Base-by-base conservation (phyloP, 2,888 invertebrate genomes). In the Exocentrus adspersus region DNA sequence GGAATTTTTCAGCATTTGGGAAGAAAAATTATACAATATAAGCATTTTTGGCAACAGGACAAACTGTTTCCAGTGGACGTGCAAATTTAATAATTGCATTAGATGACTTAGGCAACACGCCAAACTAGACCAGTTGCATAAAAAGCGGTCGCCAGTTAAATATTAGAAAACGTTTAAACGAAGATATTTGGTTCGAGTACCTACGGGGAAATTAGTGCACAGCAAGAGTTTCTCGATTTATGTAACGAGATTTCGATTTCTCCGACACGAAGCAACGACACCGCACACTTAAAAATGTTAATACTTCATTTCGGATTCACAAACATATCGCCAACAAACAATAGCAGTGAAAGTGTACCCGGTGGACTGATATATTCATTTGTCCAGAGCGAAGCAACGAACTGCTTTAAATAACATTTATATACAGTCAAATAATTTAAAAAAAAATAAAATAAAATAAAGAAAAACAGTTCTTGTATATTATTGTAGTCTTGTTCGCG, bases 171-270 rank as follows among this genome's bases (percentile, higher is more conserved):
- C 28, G 20, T 30, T 57, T 46, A 32, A 46, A 3, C 19, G 45
- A 45, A 57, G 46, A 57, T 57, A 57, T 57, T 57, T 57, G 57
- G 46, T 57, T 46, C 46, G 30, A 30, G 46, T 32, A 30, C n/a
- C n/a, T n/a, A n/a, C 32, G 24, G 19, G 32, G 57, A 57, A 57
- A 57, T 57, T 57, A 46, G 57, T 46, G 17, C 57, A 46, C 17
- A 43, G 56, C 45, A 57, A 68, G 67, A 67, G 68, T 68, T 68
- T 68, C 65, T 68, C 54, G 65, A 64, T 69, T 66, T 69, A 67
- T 69, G 67, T 68, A 65, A 69, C 67, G 62, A 64, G 57, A 67
- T 51, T 64, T 64, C 70, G 67, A 72, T 72, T 72, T 71, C 69
- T 67, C 67, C 67, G 42, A 32, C 19, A 30, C 60, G 62, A 69